These are phyloP conservation scores for Centroberyx gerrardi DNA, from an alignment of 2,797 vertebrate species.

Conservation along the genomic window DNA sequence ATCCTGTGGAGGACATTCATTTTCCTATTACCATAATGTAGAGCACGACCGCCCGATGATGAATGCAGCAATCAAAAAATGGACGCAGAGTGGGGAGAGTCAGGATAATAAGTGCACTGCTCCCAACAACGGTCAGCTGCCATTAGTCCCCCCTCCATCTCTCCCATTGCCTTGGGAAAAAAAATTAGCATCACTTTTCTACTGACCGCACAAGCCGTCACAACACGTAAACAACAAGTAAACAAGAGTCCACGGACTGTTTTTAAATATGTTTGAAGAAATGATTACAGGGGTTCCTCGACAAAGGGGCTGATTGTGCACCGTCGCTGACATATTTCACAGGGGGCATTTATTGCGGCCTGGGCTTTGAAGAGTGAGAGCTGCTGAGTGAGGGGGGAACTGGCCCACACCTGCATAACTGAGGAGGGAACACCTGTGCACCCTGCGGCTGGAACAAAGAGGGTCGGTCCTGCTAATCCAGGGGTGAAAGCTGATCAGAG, in stretches of 20 bases:
- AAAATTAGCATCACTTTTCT: constrained; percentile 39
- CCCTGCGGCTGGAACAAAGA: constrained; percentile 80
- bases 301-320: constrained; percentile 78
- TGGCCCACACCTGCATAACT: constrained; percentile 86
- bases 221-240: constrained; percentile 61
- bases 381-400: constrained; percentile 73
- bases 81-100: constrained; percentile 81
- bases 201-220: constrained; percentile 8
- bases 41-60: constrained; percentile 81
- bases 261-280: constrained; percentile 56
- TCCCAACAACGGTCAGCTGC: constrained; percentile 75
- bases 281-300: constrained; percentile 60
- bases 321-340: constrained; percentile 79
- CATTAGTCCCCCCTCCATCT: constrained; percentile 46
- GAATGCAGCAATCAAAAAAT: constrained; percentile 87
- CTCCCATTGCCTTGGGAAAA: constrained; percentile 26
- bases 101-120: constrained; percentile 79
- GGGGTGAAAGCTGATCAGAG: constrained; percentile 83
- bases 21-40: constrained; percentile 87
- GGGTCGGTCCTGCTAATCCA: constrained; percentile 74
- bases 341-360: constrained; percentile 77
- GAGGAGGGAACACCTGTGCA: constrained; percentile 86
- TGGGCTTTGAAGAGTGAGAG: constrained; percentile 82
- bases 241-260: background rate
- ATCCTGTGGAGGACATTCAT: constrained; percentile 85